phyloP scores from a whole-genome alignment of 1,140 invertebrate genomes.

The Tetragonula clypearis region DNA sequence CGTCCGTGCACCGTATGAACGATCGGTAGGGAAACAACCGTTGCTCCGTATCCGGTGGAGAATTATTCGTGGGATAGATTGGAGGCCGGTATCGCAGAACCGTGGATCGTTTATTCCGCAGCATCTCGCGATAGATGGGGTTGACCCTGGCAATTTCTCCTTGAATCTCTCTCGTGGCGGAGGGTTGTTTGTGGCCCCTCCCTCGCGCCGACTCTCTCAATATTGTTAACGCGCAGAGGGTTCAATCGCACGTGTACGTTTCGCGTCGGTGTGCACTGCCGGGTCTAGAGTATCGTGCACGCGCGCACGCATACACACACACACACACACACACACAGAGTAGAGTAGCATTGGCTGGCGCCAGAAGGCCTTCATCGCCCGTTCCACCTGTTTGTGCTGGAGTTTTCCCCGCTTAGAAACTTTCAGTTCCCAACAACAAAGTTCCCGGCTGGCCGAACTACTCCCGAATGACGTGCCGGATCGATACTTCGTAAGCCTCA shows the following conservation, averaged over 20 bases:
- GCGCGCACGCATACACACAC: background rate
- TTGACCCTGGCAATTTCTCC: conserved; percentile 68
- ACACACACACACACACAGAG: background rate
- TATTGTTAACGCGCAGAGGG: conserved; percentile 67
- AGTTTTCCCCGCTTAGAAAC: conserved; percentile 65
- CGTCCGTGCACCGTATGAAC: background rate
- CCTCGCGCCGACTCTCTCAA: conserved; percentile 48
- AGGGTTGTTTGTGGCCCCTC: conserved; percentile 54
- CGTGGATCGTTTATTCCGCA: conserved; percentile 53
- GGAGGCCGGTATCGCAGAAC: background rate
- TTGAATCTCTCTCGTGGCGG: conserved; percentile 52
- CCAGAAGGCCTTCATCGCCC: conserved; percentile 68
- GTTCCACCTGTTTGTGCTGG: conserved; percentile 73
- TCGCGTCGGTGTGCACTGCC: background rate
- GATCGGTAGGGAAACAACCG: background rate
- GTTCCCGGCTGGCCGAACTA: conserved; percentile 67
- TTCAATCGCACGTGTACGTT: conserved; percentile 38
- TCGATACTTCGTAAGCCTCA: conserved; percentile 68
- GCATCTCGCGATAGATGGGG: conserved; percentile 42
- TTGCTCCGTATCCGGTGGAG: background rate
- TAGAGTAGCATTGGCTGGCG: conserved; percentile 57
- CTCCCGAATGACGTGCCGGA: conserved; percentile 64
- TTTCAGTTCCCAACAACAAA: conserved; percentile 69
- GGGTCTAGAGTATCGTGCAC: background rate
- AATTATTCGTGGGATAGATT: conserved; percentile 1